A percentile compares a stretch with the other conserved stretches of the same genome.
phyloP scores from a whole-genome alignment of 2,113 vertebrate species.

The Cochlearius cochlearius region DNA sequence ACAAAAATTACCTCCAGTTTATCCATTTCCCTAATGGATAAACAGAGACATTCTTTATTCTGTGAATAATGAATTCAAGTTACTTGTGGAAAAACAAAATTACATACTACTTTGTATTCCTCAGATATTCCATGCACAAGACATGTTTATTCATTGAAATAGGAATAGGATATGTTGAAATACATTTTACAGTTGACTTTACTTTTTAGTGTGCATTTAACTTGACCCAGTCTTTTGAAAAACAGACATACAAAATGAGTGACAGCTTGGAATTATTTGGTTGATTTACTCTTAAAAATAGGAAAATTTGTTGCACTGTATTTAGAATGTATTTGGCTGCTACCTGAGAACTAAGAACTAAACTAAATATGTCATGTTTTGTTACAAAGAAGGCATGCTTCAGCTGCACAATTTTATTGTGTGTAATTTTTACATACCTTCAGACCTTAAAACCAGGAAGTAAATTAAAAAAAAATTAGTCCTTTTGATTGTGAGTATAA shows the following conservation, averaged over 20 bases:
- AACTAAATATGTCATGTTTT: not conserved
- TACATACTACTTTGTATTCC: not conserved
- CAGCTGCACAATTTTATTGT: not conserved
- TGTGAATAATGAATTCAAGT: not conserved
- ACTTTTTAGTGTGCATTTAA: not conserved
- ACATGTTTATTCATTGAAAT: not conserved
- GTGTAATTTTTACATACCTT: not conserved
- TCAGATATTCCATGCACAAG: not conserved
- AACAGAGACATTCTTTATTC: not conserved
- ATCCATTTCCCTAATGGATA: not conserved
- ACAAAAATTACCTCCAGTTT: not conserved
- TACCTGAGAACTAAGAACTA: not conserved
- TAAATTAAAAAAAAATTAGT: not conserved
- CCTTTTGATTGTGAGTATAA: not conserved
- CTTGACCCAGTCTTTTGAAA: not conserved
- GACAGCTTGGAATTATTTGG: constrained; percentile 11
- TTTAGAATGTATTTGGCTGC: not conserved
- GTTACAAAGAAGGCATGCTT: not conserved
- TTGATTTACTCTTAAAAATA: constrained; percentile 16
- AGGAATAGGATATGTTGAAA: not conserved
- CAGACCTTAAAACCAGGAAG: not conserved
- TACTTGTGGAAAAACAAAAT: not conserved
- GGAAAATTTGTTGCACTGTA: not conserved
- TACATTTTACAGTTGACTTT: not conserved
- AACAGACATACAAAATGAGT: not conserved